Conservation (phyloP, 2,113 vertebrate species). For the Mungos mungo region DNA sequence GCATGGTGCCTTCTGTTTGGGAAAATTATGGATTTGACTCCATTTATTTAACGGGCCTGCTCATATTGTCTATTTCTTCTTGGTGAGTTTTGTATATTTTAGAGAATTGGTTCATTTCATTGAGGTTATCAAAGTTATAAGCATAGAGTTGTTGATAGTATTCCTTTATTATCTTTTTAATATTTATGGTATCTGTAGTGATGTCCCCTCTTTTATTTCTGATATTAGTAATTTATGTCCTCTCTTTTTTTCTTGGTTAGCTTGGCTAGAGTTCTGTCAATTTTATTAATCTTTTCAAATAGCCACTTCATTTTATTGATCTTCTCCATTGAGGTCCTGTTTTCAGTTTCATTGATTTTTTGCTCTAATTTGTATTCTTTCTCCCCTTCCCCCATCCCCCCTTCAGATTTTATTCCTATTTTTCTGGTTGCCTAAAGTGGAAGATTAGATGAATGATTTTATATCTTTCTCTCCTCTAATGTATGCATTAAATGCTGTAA, state of each 20-base stretch:
- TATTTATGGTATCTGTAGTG: background rate
- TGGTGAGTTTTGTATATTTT: background rate
- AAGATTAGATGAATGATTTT: background rate
- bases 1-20: background rate
- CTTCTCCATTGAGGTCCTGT: background rate
- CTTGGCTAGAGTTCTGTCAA: background rate
- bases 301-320: background rate
- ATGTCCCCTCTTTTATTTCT: background rate
- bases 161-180: background rate
- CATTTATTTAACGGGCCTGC: background rate
- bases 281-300: background rate
- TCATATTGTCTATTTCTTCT: background rate
- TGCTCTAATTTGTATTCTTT: background rate
- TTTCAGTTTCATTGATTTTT: background rate
- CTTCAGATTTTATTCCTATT: background rate
- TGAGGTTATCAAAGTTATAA: background rate
- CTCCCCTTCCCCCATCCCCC: no score
- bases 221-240: background rate
- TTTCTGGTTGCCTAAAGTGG: background rate
- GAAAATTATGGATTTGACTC: background rate
- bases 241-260: background rate
- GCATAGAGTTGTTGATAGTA: background rate
- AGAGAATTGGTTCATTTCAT: background rate
- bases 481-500: background rate
- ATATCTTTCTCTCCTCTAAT: background rate